Conservation (phyloP, 1,140 invertebrate species). For the Drosophila funebris region DNA sequence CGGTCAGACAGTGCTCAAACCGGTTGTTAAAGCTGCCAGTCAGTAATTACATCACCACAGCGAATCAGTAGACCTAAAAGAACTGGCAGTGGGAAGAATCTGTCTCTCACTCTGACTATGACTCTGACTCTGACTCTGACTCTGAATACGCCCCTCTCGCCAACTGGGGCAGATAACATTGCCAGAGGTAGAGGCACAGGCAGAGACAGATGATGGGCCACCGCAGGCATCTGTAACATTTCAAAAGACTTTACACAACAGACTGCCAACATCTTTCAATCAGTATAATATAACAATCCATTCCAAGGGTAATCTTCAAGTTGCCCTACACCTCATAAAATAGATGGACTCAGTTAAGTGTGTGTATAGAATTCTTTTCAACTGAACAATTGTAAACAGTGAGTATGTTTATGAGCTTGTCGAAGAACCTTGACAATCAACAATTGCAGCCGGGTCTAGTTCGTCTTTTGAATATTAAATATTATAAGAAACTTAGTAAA, state of each 20-base stretch:
- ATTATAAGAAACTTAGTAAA: not conserved
- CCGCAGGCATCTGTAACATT: constrained; percentile 59
- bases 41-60: constrained; percentile 71
- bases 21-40: constrained; percentile 67
- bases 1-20: constrained; percentile 41
- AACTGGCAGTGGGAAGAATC: constrained; percentile 21
- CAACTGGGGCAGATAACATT: not conserved
- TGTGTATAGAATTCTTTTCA: not conserved
- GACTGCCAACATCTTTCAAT: constrained; percentile 20
- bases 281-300: not conserved
- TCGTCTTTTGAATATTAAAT: constrained; percentile 1
- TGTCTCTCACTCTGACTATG: constrained; percentile 3
- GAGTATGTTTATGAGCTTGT: constrained; percentile 7
- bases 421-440: constrained; percentile 18
- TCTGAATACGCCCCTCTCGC: constrained; percentile 28
- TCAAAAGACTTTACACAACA: constrained; percentile 32
- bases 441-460: not conserved
- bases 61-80: constrained; percentile 8
- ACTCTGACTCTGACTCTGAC: not conserved
- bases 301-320: not conserved
- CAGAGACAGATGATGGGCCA: not conserved
- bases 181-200: not conserved
- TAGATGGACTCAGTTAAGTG: constrained; percentile 11
- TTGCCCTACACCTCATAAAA: constrained; percentile 1
- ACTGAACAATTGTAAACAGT: constrained; percentile 18